These are phyloP conservation scores for Falco novaeseelandiae DNA, from an alignment of 2,797 vertebrate species.

Conservation along the genomic window DNA sequence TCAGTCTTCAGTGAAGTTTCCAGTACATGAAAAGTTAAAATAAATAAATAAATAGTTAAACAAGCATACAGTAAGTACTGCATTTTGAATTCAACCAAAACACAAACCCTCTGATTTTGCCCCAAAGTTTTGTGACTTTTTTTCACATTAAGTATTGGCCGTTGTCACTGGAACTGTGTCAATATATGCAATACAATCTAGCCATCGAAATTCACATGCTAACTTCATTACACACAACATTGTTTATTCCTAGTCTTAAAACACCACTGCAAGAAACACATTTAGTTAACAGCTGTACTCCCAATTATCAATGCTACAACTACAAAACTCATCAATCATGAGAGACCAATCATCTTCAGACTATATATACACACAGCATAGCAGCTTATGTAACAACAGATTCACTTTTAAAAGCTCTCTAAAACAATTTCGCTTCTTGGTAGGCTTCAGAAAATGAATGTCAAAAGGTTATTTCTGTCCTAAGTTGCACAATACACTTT, in stretches of 20 bases:
- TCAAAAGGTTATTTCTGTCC: neutral
- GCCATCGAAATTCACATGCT: neutral
- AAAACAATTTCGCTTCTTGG: neutral
- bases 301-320: neutral
- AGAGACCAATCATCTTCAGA: neutral
- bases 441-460: neutral
- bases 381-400: neutral
- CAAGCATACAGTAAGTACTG: neutral
- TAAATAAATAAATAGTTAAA: neutral
- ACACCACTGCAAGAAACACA: neutral
- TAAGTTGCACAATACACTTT: neutral
- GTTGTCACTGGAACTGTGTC: neutral
- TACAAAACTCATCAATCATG: neutral
- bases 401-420: neutral
- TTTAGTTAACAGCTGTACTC: neutral
- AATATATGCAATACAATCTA: neutral
- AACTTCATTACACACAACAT: neutral
- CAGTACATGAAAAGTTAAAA: neutral
- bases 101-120: neutral
- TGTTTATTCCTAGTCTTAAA: neutral
- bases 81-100: neutral
- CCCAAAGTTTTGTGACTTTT: neutral
- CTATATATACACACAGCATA: fast-evolving
- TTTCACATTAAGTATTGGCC: neutral
- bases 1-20: neutral